These are phyloP conservation scores for Dilophus febrilis DNA, from an alignment of 2,888 invertebrate genomes.

Conservation along the genomic window DNA sequence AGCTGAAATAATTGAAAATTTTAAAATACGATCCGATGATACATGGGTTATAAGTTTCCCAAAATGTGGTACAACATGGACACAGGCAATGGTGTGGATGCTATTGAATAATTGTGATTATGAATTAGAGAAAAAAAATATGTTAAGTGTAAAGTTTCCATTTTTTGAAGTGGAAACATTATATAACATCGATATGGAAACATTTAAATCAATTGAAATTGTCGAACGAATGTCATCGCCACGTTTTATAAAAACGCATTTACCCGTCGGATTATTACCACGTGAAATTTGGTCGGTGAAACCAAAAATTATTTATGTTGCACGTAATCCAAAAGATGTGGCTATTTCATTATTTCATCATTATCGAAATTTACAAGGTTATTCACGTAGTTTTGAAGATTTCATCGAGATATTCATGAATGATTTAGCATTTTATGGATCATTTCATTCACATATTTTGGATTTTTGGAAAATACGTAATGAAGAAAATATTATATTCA, in stretches of 20 bases:
- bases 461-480: conserved; percentile 26
- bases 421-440: conserved; percentile 21
- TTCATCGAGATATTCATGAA: conserved; percentile 13
- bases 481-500: conserved; percentile 20
- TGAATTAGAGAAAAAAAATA: conserved; percentile 15
- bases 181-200: neutral
- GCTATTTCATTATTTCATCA: conserved; percentile 59
- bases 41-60: conserved; percentile 26
- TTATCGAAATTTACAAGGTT: conserved; percentile 9
- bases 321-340: conserved; percentile 67
- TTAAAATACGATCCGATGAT: conserved; percentile 23
- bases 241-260: conserved; percentile 4
- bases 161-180: conserved; percentile 20
- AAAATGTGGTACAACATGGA: conserved; percentile 28
- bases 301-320: conserved; percentile 54
- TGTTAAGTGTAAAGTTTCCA: conserved; percentile 23
- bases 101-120: conserved; percentile 23
- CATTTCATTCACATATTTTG: conserved; percentile 24
- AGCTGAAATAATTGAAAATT: conserved; percentile 16
- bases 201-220: neutral
- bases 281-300: conserved; percentile 1
- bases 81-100: conserved; percentile 26
- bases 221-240: conserved; percentile 1
- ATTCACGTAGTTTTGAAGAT: conserved; percentile 12
- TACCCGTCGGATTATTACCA: conserved; percentile 1